Evolutionary conservation across 30 jellyfish, hydroid and myxozoan species (phyloP).

Genomic region (Rhopilema esculentum): DNA sequence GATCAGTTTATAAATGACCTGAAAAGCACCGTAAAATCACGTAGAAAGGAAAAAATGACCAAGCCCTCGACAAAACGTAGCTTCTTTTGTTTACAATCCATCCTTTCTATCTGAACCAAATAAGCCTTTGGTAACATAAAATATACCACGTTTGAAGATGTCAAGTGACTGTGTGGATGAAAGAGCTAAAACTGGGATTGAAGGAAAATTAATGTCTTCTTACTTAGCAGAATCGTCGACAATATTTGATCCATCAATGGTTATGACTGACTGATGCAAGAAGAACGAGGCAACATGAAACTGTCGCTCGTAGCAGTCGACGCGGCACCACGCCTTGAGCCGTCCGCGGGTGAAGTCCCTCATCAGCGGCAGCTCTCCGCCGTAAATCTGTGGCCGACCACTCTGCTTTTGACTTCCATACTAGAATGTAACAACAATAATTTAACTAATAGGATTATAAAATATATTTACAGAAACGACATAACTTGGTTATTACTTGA

Average conservation of each 20-base stretch:
- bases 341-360: slow-evolving; percentile 78
- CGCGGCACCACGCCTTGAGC: slow-evolving; percentile 93
- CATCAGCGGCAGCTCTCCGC: slow-evolving; percentile 67
- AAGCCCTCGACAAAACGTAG: too few species aligned
- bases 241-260: slow-evolving; percentile 84
- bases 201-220: background rate
- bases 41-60: too few species aligned
- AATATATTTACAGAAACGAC: too few species aligned
- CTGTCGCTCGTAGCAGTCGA: slow-evolving; percentile 94
- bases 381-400: slow-evolving; percentile 10
- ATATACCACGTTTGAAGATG: too few species aligned
- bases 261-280: slow-evolving; percentile 85
- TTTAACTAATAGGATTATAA: background rate
- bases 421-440: slow-evolving; percentile 1
- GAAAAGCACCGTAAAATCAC: too few species aligned
- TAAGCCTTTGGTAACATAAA: too few species aligned
- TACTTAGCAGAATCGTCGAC: slow-evolving; percentile 70
- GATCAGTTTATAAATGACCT: too few species aligned
- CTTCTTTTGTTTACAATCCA: too few species aligned
- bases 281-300: slow-evolving; percentile 89
- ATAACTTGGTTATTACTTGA: too few species aligned
- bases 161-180: too few species aligned
- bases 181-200: background rate
- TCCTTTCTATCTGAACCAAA: too few species aligned
- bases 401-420: slow-evolving; percentile 21